Percentiles rank a stretch among this genome's conserved stretches.
phyloP scores from a whole-genome alignment of 1,140 invertebrate species.

The Drosophila sp. region DNA sequence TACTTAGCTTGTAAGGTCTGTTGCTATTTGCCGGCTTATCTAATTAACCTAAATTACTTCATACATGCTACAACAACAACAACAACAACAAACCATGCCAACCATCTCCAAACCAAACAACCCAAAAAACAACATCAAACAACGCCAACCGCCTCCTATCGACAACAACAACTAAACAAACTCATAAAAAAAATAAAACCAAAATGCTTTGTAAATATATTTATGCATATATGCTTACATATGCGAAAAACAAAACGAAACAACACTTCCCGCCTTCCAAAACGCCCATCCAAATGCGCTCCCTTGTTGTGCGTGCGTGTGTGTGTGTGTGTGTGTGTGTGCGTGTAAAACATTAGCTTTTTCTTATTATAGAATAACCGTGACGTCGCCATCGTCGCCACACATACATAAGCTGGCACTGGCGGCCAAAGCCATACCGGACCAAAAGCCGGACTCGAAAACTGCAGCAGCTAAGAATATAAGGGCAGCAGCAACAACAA shows the following conservation, averaged over 20 bases:
- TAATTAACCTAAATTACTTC: constrained; percentile 80
- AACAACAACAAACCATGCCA: constrained; percentile 63
- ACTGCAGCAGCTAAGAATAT: constrained; percentile 31
- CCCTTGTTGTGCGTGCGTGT: constrained; percentile 47
- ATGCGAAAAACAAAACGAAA: constrained; percentile 26
- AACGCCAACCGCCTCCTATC: constrained; percentile 43
- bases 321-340: constrained; percentile 68
- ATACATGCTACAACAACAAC: constrained; percentile 71
- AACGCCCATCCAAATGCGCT: constrained; percentile 40
- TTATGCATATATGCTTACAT: constrained; percentile 36
- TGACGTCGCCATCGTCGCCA: constrained; percentile 83
- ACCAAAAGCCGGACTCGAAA: constrained; percentile 58
- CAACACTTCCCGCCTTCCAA: constrained; percentile 44
- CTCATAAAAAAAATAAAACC: constrained; percentile 60
- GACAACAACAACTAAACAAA: constrained; percentile 55
- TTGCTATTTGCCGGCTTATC: constrained; percentile 74
- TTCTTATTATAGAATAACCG: constrained; percentile 84
- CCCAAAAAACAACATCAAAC: constrained; percentile 6
- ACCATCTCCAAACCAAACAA: constrained; percentile 60
- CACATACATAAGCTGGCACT: constrained; percentile 80
- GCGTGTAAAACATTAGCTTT: constrained; percentile 82
- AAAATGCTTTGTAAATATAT: constrained; percentile 55
- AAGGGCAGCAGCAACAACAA: constrained; percentile 17
- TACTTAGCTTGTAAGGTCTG: constrained; percentile 73
- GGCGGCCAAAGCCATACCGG: constrained; percentile 80